phyloP scores from a whole-genome alignment of 2,888 invertebrate genomes.

The Lathronympha strigana region DNA sequence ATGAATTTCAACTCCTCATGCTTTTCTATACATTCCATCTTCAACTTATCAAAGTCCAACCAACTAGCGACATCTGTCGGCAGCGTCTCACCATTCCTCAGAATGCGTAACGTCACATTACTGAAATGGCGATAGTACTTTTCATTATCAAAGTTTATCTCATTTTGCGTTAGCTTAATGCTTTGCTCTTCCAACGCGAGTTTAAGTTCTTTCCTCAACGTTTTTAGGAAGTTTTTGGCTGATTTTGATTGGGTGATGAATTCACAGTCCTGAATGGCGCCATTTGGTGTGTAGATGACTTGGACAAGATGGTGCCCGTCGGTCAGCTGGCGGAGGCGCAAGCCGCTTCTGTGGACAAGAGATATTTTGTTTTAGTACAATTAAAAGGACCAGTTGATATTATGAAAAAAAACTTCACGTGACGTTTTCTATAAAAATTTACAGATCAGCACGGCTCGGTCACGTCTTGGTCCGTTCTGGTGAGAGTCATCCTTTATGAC shows the following conservation, averaged over 20 bases:
- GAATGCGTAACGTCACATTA: conserved; percentile 83
- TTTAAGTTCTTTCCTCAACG: conserved; percentile 84
- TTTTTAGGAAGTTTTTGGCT: conserved; percentile 84
- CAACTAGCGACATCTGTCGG: conserved; percentile 81
- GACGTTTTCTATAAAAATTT: no score
- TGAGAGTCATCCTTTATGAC: no score
- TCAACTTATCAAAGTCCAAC: conserved; percentile 85
- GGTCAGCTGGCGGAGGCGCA: conserved; percentile 87
- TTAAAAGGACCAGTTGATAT: no score
- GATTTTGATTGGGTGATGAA: conserved; percentile 83
- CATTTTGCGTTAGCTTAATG: conserved; percentile 61
- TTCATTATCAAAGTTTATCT: conserved; percentile 56
- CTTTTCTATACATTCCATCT: conserved; percentile 79
- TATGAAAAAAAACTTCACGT: no score
- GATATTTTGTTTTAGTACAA: conserved; percentile 34
- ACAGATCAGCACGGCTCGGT: no score
- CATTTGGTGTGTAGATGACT: conserved; percentile 86
- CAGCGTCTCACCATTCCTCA: conserved; percentile 75
- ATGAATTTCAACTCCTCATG: conserved; percentile 72
- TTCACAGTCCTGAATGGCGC: conserved; percentile 87
- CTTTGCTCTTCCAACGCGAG: conserved; percentile 70
- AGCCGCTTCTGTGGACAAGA: conserved; percentile 77
- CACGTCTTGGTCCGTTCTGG: no score
- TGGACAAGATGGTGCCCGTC: conserved; percentile 88
- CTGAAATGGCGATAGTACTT: conserved; percentile 72